Conservation (phyloP, 2,113 vertebrate species). For the Phainopepla nitens region DNA sequence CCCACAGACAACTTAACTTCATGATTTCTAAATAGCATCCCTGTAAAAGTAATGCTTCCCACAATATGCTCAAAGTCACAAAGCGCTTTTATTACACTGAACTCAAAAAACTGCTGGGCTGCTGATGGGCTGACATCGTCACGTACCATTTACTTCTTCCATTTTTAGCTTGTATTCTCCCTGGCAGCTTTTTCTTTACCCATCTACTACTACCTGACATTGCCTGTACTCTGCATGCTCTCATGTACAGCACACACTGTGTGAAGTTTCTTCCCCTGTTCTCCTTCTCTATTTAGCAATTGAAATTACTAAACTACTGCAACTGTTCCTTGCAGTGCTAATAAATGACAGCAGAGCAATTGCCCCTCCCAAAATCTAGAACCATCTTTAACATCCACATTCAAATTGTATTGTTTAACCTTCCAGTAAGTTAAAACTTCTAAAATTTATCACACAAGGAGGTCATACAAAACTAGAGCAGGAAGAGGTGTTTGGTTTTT, state of each 20-base stretch:
- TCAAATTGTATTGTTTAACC: background rate
- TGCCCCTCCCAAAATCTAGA: background rate
- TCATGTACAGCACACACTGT: accelerated
- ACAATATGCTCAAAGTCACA: background rate
- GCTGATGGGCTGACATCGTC: background rate
- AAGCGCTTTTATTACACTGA: background rate
- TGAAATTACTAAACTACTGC: background rate
- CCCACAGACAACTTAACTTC: background rate
- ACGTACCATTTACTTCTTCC: background rate
- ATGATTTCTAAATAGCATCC: background rate
- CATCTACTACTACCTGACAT: background rate
- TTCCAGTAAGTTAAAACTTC: background rate
- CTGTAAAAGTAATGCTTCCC: background rate
- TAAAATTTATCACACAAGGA: background rate
- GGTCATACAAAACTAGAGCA: background rate
- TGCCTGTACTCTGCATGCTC: background rate
- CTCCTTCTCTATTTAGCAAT: background rate
- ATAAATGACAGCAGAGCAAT: background rate
- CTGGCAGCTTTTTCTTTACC: background rate
- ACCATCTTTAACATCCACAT: background rate
- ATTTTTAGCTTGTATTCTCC: background rate
- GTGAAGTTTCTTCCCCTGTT: background rate
- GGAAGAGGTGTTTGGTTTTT: background rate
- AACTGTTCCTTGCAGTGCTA: background rate
- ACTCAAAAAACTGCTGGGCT: background rate